These are phyloP conservation scores for Nephrotoma appendiculata DNA, from an alignment of 2,888 invertebrate species.

Conservation along the genomic window DNA sequence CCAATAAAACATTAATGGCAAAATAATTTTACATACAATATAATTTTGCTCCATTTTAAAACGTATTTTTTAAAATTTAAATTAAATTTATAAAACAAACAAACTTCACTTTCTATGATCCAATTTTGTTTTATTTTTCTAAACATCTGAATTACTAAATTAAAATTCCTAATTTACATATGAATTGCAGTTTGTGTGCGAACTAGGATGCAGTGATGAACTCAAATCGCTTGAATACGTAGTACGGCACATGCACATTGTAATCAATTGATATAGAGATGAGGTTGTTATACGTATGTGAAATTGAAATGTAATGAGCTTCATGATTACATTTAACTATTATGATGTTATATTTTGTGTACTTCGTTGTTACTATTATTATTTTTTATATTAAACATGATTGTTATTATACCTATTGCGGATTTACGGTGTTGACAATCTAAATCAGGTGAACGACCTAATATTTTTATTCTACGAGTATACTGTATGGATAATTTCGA, in stretches of 20 bases:
- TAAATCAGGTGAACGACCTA: background rate
- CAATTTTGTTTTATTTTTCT: background rate
- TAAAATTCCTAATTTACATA: background rate
- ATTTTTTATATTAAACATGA: background rate
- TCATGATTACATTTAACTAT: background rate
- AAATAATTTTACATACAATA: too few relatives aligned
- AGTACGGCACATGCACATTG: background rate
- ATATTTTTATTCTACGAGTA: background rate
- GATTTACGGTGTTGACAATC: background rate
- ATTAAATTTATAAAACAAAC: background rate
- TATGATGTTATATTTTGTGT: background rate
- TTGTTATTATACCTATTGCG: background rate
- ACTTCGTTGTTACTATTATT: background rate
- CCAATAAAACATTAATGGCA: too few relatives aligned
- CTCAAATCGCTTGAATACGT: background rate
- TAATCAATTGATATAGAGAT: background rate
- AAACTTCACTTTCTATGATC: background rate
- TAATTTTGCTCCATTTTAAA: background rate
- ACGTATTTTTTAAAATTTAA: background rate
- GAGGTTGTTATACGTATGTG: background rate
- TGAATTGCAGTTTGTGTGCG: background rate
- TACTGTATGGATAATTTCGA: background rate
- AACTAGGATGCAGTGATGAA: background rate
- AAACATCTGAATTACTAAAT: background rate
- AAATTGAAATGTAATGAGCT: background rate